Evolutionary conservation across 2,888 invertebrate species (phyloP).

Genomic region (Deilephila porcellus): DNA sequence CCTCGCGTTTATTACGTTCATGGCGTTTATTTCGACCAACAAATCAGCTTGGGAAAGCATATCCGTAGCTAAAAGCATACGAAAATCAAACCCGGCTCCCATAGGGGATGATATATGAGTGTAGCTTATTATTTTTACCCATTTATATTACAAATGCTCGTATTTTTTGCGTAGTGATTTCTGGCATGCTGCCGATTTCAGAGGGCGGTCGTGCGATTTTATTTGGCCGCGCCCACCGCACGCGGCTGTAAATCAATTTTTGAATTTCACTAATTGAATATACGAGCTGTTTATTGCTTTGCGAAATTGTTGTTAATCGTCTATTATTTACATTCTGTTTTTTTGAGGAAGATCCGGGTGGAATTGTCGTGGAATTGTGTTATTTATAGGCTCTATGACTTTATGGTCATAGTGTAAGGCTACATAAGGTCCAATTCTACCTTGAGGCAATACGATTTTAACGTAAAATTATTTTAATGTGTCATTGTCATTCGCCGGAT

Average conservation of each 20-base stretch:
- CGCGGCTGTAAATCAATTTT: slow-evolving; percentile 75
- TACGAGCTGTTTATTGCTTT: slow-evolving; percentile 79
- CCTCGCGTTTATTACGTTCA: background rate
- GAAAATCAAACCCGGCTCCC: slow-evolving; percentile 74
- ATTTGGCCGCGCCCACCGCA: slow-evolving; percentile 65
- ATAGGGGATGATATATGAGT: slow-evolving; percentile 65
- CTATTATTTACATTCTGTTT: slow-evolving; percentile 62
- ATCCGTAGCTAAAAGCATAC: slow-evolving; percentile 60
- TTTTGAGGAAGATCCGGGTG: slow-evolving; percentile 24
- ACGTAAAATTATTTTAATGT: too few species aligned
- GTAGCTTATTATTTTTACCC: slow-evolving; percentile 79
- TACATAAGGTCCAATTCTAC: too few species aligned
- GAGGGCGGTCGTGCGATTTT: slow-evolving; percentile 66
- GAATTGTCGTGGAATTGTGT: background rate
- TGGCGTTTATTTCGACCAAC: background rate
- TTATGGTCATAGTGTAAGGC: background rate
- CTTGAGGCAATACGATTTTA: too few species aligned
- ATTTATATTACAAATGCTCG: slow-evolving; percentile 76
- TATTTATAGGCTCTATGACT: background rate
- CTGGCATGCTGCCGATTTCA: slow-evolving; percentile 73
- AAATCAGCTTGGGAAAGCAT: slow-evolving; percentile 7
- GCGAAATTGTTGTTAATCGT: slow-evolving; percentile 75
- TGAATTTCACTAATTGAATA: slow-evolving; percentile 82
- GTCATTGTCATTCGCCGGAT: too few species aligned
- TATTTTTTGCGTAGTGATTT: slow-evolving; percentile 63